Base-by-base conservation (phyloP, 2,888 invertebrate species). In the Lochmaea capreae region DNA sequence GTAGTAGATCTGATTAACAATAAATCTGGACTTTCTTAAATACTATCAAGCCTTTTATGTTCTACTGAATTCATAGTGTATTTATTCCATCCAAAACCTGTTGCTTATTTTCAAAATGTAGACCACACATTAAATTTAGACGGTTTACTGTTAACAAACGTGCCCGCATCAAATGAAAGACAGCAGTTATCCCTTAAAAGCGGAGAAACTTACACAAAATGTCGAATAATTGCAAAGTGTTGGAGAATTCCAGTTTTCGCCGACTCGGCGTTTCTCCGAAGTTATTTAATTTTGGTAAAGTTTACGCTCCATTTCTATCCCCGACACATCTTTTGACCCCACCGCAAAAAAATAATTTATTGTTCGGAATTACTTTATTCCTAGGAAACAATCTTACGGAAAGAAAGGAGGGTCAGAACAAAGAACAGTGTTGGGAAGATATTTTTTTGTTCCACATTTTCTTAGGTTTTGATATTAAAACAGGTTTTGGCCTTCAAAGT, bases 201-300 rank as follows among this genome's bases (percentile, higher is more conserved):
- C 52, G 54, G 12, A 54, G 26, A 39, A 66, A 52, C 49, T 65
- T 39, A 54, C 6, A 22, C 14, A 33, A 33, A 61, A 61, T 39
- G 39, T 61, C 39, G 39, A 3, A 61, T 39, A 39, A 61, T 39
- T n/a, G 61, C 39, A 61, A 33, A 52, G 57, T 52, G 54, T 12
- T 65, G 14, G 65, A 18, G 54, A 66, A 54, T 54, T 26, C 33
- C 54, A 52, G 66, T 66, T 66, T 66, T 52, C 33, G 52, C 10
- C 46, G 54, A 54, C 54, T 54, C 66, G 52, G 66, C 66, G n/a
- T 33, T 66, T 66, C 66, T 54, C 33, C n/a, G 0, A 66, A 66
- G 66, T 66, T 66, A 66, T 66, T 66, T 66, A 66, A 66, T 66
- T 66, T 66, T 66, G 39, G 14, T 52, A 54, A 66, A 66, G 66